phyloP scores from a whole-genome alignment of 2,797 vertebrate genomes.

The Spinibarbus caldwelli region DNA sequence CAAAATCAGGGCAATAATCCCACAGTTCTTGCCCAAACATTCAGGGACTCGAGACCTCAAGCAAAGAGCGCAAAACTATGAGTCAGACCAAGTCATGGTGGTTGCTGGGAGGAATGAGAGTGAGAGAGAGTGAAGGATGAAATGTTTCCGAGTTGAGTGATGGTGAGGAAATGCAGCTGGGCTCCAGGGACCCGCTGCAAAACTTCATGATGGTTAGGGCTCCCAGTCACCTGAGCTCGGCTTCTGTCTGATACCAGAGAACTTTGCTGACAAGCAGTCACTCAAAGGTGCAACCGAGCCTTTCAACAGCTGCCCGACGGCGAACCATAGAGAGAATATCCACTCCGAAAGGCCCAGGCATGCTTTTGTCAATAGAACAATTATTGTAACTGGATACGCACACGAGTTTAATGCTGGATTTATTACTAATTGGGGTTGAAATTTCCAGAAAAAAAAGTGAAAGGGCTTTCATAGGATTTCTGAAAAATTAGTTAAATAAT shows the following conservation, averaged over 20 bases:
- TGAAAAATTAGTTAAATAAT: conserved; percentile 44
- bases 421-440: conserved; percentile 35
- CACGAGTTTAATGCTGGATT: conserved; percentile 39
- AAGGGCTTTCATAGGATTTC: conserved; percentile 40
- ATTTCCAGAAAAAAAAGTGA: neutral
- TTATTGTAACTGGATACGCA: conserved; percentile 47
- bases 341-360: conserved; percentile 33
- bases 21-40: conserved; percentile 40
- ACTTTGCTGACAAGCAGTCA: conserved; percentile 77
- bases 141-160: conserved; percentile 51
- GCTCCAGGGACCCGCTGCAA: conserved; percentile 46
- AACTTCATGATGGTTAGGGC: conserved; percentile 53
- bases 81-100: conserved; percentile 39
- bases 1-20: conserved; percentile 32
- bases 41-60: conserved; percentile 35
- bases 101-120: conserved; percentile 48
- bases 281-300: conserved; percentile 67
- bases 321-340: conserved; percentile 45
- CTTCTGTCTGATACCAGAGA: conserved; percentile 78
- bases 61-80: conserved; percentile 37
- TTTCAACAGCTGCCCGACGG: conserved; percentile 66
- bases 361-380: conserved; percentile 52
- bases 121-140: conserved; percentile 38
- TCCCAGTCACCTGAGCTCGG: conserved; percentile 75
- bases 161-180: conserved; percentile 49